A percentile compares a stretch with the other conserved stretches of the same genome.
phyloP scores from a whole-genome alignment of 2,797 vertebrate species.

The Chiloscyllium punctatum region DNA sequence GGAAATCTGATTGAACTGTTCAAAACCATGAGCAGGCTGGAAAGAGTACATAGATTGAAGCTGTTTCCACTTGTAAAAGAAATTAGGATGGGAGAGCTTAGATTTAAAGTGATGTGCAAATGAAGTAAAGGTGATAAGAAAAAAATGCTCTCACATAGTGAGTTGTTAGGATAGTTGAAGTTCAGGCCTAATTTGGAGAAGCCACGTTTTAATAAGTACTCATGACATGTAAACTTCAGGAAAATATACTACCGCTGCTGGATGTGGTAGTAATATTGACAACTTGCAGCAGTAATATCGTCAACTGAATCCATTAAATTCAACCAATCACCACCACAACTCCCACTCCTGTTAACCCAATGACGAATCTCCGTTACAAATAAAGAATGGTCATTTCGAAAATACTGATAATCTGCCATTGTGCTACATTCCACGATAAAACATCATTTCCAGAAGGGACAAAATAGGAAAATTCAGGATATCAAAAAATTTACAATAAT shows the following conservation, averaged over 20 bases:
- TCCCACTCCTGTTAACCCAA: too few species aligned
- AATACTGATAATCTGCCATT: background rate
- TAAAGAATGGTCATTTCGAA: background rate
- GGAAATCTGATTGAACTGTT: too few species aligned
- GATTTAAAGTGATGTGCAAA: too few species aligned
- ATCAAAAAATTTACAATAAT: background rate
- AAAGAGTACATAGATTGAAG: too few species aligned
- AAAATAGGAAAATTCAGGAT: background rate
- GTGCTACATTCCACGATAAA: background rate
- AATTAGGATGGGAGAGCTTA: too few species aligned
- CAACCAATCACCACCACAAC: too few species aligned
- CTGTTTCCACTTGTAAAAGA: too few species aligned
- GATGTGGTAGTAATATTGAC: background rate
- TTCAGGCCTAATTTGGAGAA: background rate
- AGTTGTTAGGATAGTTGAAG: too few species aligned
- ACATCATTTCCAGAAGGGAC: background rate
- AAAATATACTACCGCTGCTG: background rate
- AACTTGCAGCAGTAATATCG: background rate
- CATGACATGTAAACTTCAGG: background rate
- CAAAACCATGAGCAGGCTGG: too few species aligned
- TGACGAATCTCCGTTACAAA: background rate
- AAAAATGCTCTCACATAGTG: too few species aligned
- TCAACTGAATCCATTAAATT: too few species aligned
- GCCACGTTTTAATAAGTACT: background rate
- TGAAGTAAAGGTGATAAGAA: too few species aligned